phyloP scores from a whole-genome alignment of 2,888 invertebrate species.

The Diaperis boleti region DNA sequence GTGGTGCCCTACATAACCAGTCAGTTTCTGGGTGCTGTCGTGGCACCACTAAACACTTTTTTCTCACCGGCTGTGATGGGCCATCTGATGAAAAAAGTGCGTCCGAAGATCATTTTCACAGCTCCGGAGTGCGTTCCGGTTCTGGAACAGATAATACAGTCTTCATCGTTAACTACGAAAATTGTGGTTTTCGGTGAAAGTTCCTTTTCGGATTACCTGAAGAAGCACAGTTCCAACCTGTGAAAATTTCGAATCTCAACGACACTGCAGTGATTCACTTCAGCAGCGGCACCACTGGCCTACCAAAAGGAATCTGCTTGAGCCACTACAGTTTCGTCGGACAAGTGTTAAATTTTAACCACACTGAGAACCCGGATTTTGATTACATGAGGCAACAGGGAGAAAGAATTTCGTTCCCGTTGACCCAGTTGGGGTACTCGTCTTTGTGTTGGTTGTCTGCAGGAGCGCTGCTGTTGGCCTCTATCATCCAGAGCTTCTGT shows the following conservation, averaged over 20 bases:
- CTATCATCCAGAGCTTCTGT: neutral
- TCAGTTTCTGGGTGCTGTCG: constrained; percentile 62
- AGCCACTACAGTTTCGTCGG: constrained; percentile 30
- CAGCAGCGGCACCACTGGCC: constrained; percentile 53
- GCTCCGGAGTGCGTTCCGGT: constrained; percentile 9
- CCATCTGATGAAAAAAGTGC: constrained; percentile 45
- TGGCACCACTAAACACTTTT: constrained; percentile 46
- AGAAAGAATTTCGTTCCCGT: constrained; percentile 16
- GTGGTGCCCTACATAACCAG: constrained; percentile 66
- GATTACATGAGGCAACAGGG: constrained; percentile 1
- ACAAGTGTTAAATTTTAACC: neutral
- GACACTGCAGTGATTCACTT: constrained; percentile 43
- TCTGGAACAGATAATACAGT: constrained; percentile 4
- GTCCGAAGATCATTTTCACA: constrained; percentile 51
- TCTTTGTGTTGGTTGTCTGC: constrained; percentile 29
- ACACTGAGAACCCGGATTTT: constrained; percentile 2
- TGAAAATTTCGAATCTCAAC: constrained; percentile 14
- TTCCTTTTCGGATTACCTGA: constrained; percentile 8
- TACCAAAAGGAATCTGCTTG: constrained; percentile 54
- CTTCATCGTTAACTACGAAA: neutral
- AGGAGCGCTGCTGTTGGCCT: neutral
- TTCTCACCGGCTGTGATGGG: constrained; percentile 43
- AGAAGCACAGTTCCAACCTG: constrained; percentile 43
- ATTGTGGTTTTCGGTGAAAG: constrained; percentile 28
- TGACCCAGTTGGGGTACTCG: constrained; percentile 3